These are phyloP conservation scores for Apamea anceps DNA, from an alignment of 2,888 invertebrate genomes.

Conservation along the genomic window DNA sequence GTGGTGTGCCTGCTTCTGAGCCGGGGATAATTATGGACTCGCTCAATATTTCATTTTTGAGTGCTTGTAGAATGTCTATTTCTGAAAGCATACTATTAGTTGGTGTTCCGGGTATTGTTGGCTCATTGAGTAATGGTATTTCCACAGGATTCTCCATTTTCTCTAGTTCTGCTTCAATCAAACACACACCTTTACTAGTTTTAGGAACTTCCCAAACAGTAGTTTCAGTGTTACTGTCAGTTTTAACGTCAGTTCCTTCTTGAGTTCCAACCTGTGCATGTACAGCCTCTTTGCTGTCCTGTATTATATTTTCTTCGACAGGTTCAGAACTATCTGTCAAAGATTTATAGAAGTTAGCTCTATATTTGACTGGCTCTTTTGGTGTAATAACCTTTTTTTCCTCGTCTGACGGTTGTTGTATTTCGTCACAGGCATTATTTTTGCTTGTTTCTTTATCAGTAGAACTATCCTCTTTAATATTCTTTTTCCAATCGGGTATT, in stretches of 20 bases:
- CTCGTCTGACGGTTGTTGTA: conserved; percentile 7
- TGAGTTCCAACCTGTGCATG: neutral
- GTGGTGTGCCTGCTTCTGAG: conserved; percentile 77
- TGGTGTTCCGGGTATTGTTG: conserved; percentile 67
- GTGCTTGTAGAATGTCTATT: conserved; percentile 87
- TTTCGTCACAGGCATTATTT: neutral
- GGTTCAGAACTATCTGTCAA: conserved; percentile 44
- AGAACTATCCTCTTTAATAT: neutral
- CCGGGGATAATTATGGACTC: conserved; percentile 78
- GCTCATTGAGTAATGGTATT: conserved; percentile 82
- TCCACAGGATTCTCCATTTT: conserved; percentile 66
- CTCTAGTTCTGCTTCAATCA: conserved; percentile 58
- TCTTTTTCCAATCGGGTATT: neutral
- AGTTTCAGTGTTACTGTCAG: neutral
- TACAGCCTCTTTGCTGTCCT: conserved; percentile 7
- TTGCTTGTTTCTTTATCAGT: neutral
- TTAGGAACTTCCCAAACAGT: conserved; percentile 19
- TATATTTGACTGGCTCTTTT: conserved; percentile 58
- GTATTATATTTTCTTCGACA: conserved; percentile 9
- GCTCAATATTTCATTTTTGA: conserved; percentile 87
- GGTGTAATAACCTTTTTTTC: neutral
- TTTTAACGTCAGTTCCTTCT: conserved; percentile 37
- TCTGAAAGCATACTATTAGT: conserved; percentile 79
- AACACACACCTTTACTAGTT: conserved; percentile 22
- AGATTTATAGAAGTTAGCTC: conserved; percentile 82